phyloP scores from a whole-genome alignment of 2,113 vertebrate species.

The Tretioscincus oriximinensis region DNA sequence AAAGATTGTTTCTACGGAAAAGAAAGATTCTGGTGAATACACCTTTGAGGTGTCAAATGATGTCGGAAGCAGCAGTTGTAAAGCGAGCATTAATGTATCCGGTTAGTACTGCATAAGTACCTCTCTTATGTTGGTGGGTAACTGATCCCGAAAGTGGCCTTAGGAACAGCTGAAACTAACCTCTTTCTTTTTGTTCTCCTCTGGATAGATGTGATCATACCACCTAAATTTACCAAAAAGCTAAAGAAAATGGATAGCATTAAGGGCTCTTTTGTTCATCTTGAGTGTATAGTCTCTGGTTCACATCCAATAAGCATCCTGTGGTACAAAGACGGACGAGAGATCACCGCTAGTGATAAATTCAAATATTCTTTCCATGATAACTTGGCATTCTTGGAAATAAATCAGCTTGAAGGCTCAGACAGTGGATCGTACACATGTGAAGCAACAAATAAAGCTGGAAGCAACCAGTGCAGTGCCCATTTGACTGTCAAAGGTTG shows the following conservation, averaged over 20 bases:
- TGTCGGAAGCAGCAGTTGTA: constrained; percentile 87
- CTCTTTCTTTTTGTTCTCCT: constrained; percentile 53
- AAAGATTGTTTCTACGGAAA: constrained; percentile 89
- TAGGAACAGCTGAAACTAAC: constrained; percentile 28
- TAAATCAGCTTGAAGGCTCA: constrained; percentile 84
- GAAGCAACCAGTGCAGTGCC: constrained; percentile 89
- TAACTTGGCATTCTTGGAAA: constrained; percentile 93
- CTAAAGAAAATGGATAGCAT: constrained; percentile 93
- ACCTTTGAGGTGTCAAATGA: constrained; percentile 92
- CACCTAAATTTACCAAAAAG: constrained; percentile 94
- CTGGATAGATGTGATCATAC: constrained; percentile 92
- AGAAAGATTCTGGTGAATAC: constrained; percentile 89
- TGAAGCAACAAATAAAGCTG: constrained; percentile 90
- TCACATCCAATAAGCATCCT: constrained; percentile 91
- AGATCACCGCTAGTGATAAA: constrained; percentile 85
- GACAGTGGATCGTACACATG: constrained; percentile 92
- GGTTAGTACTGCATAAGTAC: constrained; percentile 77
- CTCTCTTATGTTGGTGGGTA: constrained; percentile 4
- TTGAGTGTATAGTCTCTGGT: constrained; percentile 94
- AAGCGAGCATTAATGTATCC: constrained; percentile 85
- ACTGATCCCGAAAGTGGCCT: constrained; percentile 4
- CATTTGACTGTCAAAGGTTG: constrained; percentile 93
- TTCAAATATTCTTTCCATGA: constrained; percentile 95
- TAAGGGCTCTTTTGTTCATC: constrained; percentile 91
- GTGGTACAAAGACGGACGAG: constrained; percentile 92